These are phyloP conservation scores for Aquatica leii DNA, from an alignment of 2,888 invertebrate genomes.

Conservation along the genomic window DNA sequence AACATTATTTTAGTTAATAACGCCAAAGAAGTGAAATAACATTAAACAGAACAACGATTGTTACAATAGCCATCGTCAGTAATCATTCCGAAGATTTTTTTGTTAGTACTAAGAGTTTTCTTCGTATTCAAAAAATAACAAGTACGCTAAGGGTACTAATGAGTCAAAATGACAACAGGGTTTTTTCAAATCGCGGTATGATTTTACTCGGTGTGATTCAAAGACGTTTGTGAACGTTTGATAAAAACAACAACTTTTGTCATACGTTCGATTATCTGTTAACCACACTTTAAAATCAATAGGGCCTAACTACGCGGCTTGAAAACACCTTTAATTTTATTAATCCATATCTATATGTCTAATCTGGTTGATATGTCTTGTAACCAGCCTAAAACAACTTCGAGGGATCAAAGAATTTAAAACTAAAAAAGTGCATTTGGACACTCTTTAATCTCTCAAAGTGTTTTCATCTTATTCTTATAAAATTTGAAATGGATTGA, in stretches of 20 bases:
- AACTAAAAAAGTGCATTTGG: conserved; percentile 14
- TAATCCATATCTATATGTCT: conserved; percentile 22
- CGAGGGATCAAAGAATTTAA: conserved; percentile 21
- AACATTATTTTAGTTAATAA: conserved; percentile 30
- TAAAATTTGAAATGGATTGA: neutral
- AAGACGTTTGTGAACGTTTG: conserved; percentile 35
- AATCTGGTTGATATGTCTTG: conserved; percentile 36
- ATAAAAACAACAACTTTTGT: conserved; percentile 38
- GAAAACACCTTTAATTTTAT: conserved; percentile 42
- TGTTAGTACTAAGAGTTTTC: too few species aligned
- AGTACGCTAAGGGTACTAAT: conserved; percentile 15
- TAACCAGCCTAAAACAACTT: conserved; percentile 24
- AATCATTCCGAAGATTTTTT: conserved; percentile 39
- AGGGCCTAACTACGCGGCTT: conserved; percentile 55
- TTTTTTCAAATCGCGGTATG: conserved; percentile 40
- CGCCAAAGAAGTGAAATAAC: conserved; percentile 34
- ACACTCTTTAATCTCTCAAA: conserved; percentile 25
- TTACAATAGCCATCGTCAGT: conserved; percentile 42
- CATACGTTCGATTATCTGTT: conserved; percentile 36
- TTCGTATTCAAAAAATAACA: conserved; percentile 13
- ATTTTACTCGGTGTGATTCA: conserved; percentile 37
- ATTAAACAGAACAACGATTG: conserved; percentile 30
- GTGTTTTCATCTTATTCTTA: neutral
- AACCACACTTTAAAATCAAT: conserved; percentile 49
- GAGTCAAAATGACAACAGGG: conserved; percentile 29